These are phyloP conservation scores for Apostichopus parvimensis DNA, from an alignment of 35 echinoderm and acorn worm genomes.

Conservation along the genomic window DNA sequence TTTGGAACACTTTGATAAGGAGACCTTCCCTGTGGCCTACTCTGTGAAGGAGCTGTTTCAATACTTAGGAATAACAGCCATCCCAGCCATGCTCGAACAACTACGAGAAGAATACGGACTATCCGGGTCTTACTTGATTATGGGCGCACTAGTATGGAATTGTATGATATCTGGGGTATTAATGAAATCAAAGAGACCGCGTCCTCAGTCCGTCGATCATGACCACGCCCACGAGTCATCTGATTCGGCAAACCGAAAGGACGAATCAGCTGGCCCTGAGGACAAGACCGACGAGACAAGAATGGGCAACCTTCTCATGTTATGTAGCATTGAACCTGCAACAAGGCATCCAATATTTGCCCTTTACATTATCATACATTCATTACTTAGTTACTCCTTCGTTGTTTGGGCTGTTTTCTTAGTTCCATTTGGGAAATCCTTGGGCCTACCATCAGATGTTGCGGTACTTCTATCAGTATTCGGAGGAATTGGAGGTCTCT, in stretches of 20 bases:
- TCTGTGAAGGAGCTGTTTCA: background rate
- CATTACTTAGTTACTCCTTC: conserved; percentile 6
- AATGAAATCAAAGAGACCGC: background rate
- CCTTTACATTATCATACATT: background rate
- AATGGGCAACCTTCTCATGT: too few relatives aligned
- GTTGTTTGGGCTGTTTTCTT: conserved; percentile 23
- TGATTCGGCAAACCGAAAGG: too few relatives aligned
- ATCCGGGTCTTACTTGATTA: background rate
- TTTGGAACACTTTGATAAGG: too few relatives aligned
- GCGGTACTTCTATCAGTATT: background rate
- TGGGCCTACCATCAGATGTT: background rate
- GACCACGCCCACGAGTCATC: too few relatives aligned
- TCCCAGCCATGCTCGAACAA: too few relatives aligned
- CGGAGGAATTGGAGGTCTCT: conserved; percentile 20
- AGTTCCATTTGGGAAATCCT: background rate
- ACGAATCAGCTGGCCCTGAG: too few relatives aligned
- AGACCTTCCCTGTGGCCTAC: too few relatives aligned
- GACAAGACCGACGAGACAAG: too few relatives aligned
- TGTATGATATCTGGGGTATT: background rate
- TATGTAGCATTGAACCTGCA: background rate
- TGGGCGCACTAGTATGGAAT: background rate
- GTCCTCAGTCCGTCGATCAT: too few relatives aligned
- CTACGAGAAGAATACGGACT: too few relatives aligned
- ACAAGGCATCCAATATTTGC: background rate
- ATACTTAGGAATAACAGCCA: background rate